Evolutionary conservation across 2,113 vertebrate genomes (phyloP).

Genomic region (Dryoscopus gambensis): DNA sequence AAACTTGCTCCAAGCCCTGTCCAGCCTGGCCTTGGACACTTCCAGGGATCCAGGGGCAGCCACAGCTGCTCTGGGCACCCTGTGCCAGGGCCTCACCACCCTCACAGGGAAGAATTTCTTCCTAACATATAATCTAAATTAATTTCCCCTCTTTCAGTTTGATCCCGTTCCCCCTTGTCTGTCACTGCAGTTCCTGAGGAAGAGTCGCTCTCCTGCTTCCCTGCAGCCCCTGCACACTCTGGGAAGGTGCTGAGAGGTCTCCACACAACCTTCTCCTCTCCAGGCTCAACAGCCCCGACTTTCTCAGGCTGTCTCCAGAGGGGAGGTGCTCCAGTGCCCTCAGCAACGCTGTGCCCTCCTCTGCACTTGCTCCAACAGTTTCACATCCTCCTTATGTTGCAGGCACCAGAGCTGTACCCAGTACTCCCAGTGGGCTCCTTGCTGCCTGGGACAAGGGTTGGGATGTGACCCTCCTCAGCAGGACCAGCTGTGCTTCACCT

Average conservation of each 20-base stretch:
- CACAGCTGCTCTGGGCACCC: neutral
- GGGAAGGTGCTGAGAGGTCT: fast-evolving
- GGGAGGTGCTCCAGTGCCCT: neutral
- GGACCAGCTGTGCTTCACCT: neutral
- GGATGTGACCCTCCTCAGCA: neutral
- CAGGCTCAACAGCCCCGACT: fast-evolving
- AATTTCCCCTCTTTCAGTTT: neutral
- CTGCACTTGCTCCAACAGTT: neutral
- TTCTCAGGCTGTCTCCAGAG: neutral
- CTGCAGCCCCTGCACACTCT: neutral
- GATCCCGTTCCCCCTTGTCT: neutral
- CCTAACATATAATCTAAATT: neutral
- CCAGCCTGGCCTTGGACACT: neutral
- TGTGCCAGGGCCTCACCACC: neutral
- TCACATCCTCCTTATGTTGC: neutral
- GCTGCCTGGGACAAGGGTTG: fast-evolving
- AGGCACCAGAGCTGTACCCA: neutral
- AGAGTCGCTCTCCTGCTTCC: fast-evolving
- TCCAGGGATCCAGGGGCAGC: neutral
- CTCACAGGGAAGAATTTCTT: neutral
- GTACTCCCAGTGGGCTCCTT: neutral
- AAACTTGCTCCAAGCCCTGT: fast-evolving
- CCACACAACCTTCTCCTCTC: neutral
- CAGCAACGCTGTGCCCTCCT: neutral
- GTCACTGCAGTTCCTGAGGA: neutral